A percentile compares a stretch with the other conserved stretches of the same genome.
phyloP scores from a whole-genome alignment of 1,140 invertebrate genomes.

The Neuroterus valhalla region DNA sequence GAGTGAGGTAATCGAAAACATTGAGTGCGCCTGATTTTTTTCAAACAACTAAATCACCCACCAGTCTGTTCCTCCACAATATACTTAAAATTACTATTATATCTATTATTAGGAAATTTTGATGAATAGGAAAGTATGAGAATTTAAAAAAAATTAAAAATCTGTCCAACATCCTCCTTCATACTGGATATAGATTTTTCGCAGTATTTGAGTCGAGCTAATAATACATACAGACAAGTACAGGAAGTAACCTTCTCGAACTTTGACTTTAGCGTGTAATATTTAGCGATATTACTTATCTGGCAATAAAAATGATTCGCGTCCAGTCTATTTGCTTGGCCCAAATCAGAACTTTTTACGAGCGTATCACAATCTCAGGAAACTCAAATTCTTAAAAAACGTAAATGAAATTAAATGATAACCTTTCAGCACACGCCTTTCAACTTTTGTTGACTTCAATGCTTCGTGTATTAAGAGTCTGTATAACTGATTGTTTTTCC shows the following conservation, averaged over 20 bases:
- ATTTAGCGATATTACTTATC: conserved; percentile 3
- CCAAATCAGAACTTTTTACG: conserved; percentile 18
- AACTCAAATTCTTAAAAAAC: conserved; percentile 10
- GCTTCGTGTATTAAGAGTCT: not conserved
- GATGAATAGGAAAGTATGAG: too few relatives aligned
- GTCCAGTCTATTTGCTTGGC: not conserved
- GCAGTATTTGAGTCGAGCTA: too few relatives aligned
- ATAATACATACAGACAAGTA: too few relatives aligned
- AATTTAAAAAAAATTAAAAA: too few relatives aligned
- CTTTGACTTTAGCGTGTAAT: not conserved
- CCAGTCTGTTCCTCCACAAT: not conserved
- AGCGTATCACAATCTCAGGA: not conserved
- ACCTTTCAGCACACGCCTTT: conserved; percentile 17
- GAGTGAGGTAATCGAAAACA: conserved; percentile 19
- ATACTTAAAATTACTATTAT: too few relatives aligned
- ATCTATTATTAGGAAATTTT: too few relatives aligned
- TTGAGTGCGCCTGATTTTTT: not conserved
- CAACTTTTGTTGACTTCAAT: conserved; percentile 2
- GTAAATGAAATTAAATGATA: conserved; percentile 28
- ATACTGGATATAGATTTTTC: too few relatives aligned
- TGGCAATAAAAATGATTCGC: conserved; percentile 3
- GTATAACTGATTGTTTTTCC: not conserved
- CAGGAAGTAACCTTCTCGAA: too few relatives aligned
- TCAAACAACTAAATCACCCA: not conserved
- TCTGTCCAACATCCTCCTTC: too few relatives aligned